Base-by-base conservation (phyloP, 2,888 invertebrate genomes). In the Polietes domitor region DNA sequence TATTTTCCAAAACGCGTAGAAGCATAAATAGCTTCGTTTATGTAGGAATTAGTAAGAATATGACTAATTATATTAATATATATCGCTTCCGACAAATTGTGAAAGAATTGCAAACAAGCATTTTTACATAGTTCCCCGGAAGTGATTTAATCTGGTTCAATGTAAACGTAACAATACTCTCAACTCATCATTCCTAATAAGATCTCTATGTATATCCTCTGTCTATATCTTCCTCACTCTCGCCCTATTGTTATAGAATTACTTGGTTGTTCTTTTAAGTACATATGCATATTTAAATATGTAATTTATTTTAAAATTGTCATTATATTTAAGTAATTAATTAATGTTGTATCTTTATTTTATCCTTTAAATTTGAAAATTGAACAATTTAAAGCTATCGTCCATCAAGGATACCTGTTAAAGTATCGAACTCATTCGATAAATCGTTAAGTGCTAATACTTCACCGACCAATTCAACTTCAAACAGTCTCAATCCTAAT, bases 371-470 rank as follows among this genome's bases (percentile, higher is more conserved):
- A 81, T 81, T 43, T 68, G 28, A 78, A 80, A 81, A 75, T 12
- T 61, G 26, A n/a, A 58, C 65, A 63, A 1, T 3, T 53, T 24
- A 55, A 82, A 86, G 79, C 77, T 90, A 90, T 88, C 91, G 90
- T 85, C 90, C 90, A 87, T 92, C 92, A 86, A 89, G 92, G 91
- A 92, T 92, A 88, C 92, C 92, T 85, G 89, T 92, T 86, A 92
- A 92, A 88, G 89, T 92, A 81, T 81, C 81, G 58, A 81, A 68
- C 37, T 91, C 92, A 88, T 88, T 89, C 85, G 92, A 92, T 87
- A 92, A 92, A 88, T 89, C 90, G 77, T 81, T 81, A 72, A 84
- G 81, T 79, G 87, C 85, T 80, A 87, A 88, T 85, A 88, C 88
- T 86, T 91, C 91, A 88, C 91, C 92, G 82, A 91, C 91, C 87